phyloP scores from a whole-genome alignment of 2,888 invertebrate species.

The Tricholauxania praeusta region DNA sequence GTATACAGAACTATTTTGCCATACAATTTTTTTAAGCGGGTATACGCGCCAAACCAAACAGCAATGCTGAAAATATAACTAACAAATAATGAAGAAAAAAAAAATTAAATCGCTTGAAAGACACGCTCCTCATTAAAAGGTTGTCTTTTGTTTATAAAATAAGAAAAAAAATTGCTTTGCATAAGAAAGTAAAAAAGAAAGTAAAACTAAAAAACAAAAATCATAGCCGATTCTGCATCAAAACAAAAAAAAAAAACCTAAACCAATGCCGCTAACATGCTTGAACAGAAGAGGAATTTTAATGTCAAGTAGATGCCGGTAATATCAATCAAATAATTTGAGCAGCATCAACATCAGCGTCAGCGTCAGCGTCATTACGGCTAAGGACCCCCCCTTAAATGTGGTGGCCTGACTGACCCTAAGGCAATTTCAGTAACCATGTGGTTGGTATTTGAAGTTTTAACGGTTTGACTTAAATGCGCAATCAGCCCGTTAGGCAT shows the following conservation, averaged over 20 bases:
- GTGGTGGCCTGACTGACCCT: too few relatives aligned
- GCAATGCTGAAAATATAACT: too few relatives aligned
- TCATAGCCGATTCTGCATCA: not conserved
- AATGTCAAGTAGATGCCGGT: slow-evolving; percentile 23
- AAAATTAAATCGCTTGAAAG: too few relatives aligned
- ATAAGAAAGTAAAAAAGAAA: slow-evolving; percentile 25
- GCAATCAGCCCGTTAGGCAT: slow-evolving; percentile 4
- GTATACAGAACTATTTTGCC: too few relatives aligned
- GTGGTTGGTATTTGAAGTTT: not conserved
- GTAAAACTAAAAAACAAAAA: slow-evolving; percentile 10
- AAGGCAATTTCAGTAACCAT: too few relatives aligned
- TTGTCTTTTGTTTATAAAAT: too few relatives aligned
- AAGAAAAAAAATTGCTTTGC: not conserved
- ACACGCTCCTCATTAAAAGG: too few relatives aligned
- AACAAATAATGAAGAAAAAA: too few relatives aligned
- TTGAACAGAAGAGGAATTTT: not conserved
- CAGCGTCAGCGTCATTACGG: too few relatives aligned
- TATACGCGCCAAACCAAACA: too few relatives aligned
- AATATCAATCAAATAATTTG: slow-evolving; percentile 14
- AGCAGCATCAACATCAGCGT: not conserved
- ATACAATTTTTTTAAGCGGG: too few relatives aligned
- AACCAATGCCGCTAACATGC: not conserved
- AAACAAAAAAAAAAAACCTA: not conserved
- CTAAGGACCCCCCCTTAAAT: too few relatives aligned
- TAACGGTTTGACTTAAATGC: not conserved